A percentile compares a stretch with the other conserved stretches of the same genome.
Evolutionary conservation across 2,888 invertebrate genomes (phyloP).

Genomic region (Cosmia pyralina): DNA sequence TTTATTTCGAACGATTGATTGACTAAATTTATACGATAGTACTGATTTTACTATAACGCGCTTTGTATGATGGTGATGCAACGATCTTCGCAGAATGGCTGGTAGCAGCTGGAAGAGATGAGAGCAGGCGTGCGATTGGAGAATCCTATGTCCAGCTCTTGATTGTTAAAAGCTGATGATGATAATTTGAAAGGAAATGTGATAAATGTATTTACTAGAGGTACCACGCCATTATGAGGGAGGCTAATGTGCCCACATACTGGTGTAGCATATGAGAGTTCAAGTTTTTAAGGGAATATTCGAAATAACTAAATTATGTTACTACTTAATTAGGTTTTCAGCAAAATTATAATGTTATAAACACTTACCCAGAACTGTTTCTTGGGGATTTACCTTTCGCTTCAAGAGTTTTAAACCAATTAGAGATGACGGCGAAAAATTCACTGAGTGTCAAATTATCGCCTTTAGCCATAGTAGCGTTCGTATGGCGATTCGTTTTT

Average conservation of each 20-base stretch:
- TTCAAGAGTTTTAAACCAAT: constrained; percentile 75
- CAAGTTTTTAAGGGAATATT: background rate
- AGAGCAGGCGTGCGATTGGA: background rate
- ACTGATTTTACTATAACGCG: background rate
- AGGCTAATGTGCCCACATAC: background rate
- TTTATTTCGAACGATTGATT: background rate
- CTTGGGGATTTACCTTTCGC: constrained; percentile 14
- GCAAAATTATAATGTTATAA: background rate
- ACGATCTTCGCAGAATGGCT: background rate
- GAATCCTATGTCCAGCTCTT: background rate
- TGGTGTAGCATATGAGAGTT: background rate
- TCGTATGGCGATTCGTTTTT: background rate
- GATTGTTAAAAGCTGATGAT: background rate
- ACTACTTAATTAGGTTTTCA: background rate
- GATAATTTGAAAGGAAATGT: background rate
- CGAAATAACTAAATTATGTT: background rate
- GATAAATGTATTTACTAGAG: background rate
- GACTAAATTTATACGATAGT: background rate
- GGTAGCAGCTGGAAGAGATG: background rate
- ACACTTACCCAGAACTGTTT: constrained; percentile 42
- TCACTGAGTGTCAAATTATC: constrained; percentile 66
- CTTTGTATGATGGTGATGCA: background rate
- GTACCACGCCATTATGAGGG: background rate
- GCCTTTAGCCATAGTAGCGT: background rate
- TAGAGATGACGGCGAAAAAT: constrained; percentile 72